Conservation (phyloP, 2,797 vertebrate species). For the Philypnodon macrostomus region DNA sequence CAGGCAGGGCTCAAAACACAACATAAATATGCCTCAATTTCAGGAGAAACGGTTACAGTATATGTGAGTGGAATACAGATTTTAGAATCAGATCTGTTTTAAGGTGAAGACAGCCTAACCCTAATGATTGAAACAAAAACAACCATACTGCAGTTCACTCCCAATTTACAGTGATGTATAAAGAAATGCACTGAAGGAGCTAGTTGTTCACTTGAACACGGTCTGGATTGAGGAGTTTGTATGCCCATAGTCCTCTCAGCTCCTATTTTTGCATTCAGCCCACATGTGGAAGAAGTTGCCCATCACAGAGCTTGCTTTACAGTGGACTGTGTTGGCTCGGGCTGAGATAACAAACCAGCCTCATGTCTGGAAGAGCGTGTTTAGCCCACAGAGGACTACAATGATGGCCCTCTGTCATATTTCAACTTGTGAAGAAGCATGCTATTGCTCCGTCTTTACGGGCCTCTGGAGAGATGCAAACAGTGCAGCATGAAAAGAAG, state of each 20-base stretch:
- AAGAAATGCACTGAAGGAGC: too few relatives aligned
- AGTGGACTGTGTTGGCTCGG: slow-evolving; percentile 18
- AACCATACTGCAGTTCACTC: too few relatives aligned
- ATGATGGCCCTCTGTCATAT: slow-evolving; percentile 64
- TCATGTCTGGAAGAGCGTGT: slow-evolving; percentile 43
- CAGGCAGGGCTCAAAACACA: slow-evolving; percentile 31
- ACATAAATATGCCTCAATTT: slow-evolving; percentile 67
- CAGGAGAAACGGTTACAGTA: slow-evolving; percentile 49
- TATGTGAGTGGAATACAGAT: slow-evolving; percentile 62
- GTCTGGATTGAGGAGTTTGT: slow-evolving; percentile 28
- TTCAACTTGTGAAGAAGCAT: slow-evolving; percentile 50
- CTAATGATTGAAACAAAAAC: too few relatives aligned
- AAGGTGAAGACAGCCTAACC: too few relatives aligned
- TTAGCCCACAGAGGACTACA: slow-evolving; percentile 55
- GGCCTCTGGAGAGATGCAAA: slow-evolving; percentile 59
- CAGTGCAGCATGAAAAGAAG: slow-evolving; percentile 65
- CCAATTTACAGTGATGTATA: too few relatives aligned
- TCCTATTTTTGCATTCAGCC: slow-evolving; percentile 50
- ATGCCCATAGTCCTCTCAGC: slow-evolving; percentile 20
- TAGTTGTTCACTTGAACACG: too few relatives aligned
- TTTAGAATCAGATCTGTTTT: slow-evolving; percentile 45
- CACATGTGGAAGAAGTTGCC: slow-evolving; percentile 52
- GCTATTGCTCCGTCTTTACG: slow-evolving; percentile 46
- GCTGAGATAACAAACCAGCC: slow-evolving; percentile 52
- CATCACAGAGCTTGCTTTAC: slow-evolving; percentile 23